Conservation (phyloP, 1,140 invertebrate genomes). For the Lordiphosa mommai region DNA sequence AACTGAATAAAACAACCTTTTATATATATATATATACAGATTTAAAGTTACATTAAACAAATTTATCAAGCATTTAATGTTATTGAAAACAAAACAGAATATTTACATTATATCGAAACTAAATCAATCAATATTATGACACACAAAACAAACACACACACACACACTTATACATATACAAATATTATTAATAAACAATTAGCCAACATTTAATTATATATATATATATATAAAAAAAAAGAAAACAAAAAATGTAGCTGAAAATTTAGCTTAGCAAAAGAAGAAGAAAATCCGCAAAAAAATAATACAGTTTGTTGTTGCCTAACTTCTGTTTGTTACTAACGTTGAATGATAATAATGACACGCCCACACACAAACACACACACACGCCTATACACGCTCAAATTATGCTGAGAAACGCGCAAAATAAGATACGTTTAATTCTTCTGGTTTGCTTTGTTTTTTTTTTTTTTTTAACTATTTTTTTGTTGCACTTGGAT, state of each 20-base stretch:
- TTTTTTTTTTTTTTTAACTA: background rate
- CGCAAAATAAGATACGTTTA: constrained; percentile 35
- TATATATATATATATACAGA: constrained; percentile 12
- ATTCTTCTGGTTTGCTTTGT: background rate
- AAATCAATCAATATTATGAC: constrained; percentile 30
- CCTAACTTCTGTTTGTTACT: background rate
- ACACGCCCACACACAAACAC: constrained; percentile 19
- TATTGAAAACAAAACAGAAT: constrained; percentile 8
- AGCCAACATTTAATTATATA: constrained; percentile 39
- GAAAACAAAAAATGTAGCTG: constrained; percentile 23
- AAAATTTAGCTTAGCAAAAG: constrained; percentile 29
- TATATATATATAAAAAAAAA: background rate
- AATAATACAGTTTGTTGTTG: constrained; percentile 8
- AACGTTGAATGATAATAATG: constrained; percentile 32
- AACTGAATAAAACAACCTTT: constrained; percentile 13
- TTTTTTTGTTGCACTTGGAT: background rate
- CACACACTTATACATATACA: constrained; percentile 11
- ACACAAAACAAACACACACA: background rate
- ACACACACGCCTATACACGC: constrained; percentile 9
- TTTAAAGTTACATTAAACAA: constrained; percentile 5
- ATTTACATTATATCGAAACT: constrained; percentile 13
- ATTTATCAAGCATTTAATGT: constrained; percentile 18
- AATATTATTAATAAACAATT: constrained; percentile 22
- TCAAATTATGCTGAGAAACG: constrained; percentile 13
- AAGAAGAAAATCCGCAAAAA: background rate